Evolutionary conservation across 1,140 invertebrate species (phyloP).

Genomic region (Lucilia cuprina): DNA sequence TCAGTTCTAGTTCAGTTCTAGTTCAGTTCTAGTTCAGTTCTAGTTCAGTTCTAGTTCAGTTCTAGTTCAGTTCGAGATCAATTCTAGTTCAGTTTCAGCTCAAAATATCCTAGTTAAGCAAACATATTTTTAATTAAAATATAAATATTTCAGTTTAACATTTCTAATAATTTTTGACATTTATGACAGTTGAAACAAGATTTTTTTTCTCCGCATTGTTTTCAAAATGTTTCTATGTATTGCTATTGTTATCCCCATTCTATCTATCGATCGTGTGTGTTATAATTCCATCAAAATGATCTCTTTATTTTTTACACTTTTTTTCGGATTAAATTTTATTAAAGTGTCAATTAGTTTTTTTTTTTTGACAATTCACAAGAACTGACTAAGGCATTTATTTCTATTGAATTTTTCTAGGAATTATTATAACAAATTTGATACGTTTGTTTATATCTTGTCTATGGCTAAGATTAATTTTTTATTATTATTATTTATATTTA

Average conservation of each 20-base stretch:
- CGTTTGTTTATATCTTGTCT: neutral
- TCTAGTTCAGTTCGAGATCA: too few relatives aligned
- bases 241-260: neutral
- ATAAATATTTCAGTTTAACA: neutral
- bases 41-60: too few relatives aligned
- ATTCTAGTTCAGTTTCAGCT: too few relatives aligned
- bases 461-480: neutral
- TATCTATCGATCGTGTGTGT: neutral
- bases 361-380: neutral
- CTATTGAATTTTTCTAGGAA: neutral
- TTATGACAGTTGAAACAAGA: neutral
- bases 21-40: too few relatives aligned
- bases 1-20: too few relatives aligned
- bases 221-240: neutral
- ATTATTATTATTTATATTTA: neutral
- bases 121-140: too few relatives aligned
- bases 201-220: neutral
- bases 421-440: neutral
- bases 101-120: too few relatives aligned
- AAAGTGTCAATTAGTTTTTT: slow-evolving; percentile 10
- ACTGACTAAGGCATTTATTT: neutral
- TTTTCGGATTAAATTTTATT: neutral
- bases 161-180: neutral
- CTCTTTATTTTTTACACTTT: neutral
- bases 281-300: neutral